These are phyloP conservation scores for Perognathus longimembris DNA, from an alignment of 2,113 vertebrate genomes.

Conservation along the genomic window DNA sequence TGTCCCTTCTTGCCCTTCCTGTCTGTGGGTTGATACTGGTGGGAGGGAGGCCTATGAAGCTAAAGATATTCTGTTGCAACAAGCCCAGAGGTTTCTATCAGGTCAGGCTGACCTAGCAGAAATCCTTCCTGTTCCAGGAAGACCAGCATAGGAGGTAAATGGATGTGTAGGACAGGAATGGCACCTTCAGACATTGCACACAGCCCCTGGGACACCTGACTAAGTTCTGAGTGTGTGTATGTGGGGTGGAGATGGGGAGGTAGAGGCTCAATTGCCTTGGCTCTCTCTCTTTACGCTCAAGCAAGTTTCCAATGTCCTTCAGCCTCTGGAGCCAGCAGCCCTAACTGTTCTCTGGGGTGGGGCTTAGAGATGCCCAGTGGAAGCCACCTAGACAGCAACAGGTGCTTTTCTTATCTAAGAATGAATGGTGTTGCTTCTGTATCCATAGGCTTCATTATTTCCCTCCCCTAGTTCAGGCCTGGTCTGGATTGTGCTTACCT, in stretches of 20 bases:
- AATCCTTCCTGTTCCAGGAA: neutral
- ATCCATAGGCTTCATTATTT: too few relatives aligned
- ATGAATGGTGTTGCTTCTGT: too few relatives aligned
- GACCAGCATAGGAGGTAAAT: neutral
- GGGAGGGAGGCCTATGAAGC: neutral
- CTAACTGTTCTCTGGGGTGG: neutral
- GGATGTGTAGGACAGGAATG: neutral
- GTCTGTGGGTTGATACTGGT: neutral
- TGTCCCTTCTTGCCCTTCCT: too few relatives aligned
- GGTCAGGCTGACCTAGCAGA: neutral
- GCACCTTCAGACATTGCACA: neutral
- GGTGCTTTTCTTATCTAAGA: neutral
- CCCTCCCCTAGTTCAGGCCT: neutral
- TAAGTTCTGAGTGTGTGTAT: neutral
- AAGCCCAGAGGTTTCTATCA: neutral
- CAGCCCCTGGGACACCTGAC: neutral
- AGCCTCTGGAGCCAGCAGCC: neutral
- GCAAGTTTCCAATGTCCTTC: neutral
- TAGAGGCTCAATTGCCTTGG: neutral
- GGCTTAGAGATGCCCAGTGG: neutral
- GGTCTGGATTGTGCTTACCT: slow-evolving; percentile 88
- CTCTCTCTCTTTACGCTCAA: neutral
- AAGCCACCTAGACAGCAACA: neutral
- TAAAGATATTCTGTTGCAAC: neutral
- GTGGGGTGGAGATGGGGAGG: neutral